Percentiles rank a stretch among this genome's conserved stretches.
These are phyloP conservation scores for Herminia tarsipennalis DNA, from an alignment of 2,888 invertebrate genomes.

Conservation along the genomic window DNA sequence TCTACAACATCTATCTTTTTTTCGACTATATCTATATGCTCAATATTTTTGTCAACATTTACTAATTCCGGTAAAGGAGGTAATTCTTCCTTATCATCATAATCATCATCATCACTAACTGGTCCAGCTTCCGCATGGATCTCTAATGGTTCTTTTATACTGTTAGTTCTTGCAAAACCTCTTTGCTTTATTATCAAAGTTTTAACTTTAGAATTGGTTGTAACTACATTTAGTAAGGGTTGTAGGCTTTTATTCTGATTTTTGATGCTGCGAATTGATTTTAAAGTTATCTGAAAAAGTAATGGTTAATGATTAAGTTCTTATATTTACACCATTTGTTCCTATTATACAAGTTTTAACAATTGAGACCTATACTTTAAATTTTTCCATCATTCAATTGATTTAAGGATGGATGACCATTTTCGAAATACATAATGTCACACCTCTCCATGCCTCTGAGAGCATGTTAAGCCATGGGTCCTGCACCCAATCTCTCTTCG, in stretches of 20 bases:
- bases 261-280: conserved; percentile 54
- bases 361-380: no score
- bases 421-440: no score
- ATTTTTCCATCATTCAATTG: no score
- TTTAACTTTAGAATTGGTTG: conserved; percentile 42
- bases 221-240: conserved; percentile 49
- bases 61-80: conserved; percentile 8
- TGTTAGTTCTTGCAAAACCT: conserved; percentile 15
- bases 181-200: conserved; percentile 43
- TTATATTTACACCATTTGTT: no score
- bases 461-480: no score
- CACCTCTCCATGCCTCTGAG: no score
- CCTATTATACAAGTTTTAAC: no score
- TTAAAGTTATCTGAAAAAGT: conserved; percentile 48
- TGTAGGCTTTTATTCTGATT: conserved; percentile 46
- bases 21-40: neutral
- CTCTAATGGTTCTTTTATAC: conserved; percentile 17
- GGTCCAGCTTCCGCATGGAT: conserved; percentile 22
- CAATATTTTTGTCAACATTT: conserved; percentile 10
- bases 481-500: no score
- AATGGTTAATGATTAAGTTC: no score
- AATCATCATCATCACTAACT: conserved; percentile 28
- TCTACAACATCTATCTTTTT: conserved; percentile 8
- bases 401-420: no score
- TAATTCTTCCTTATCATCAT: neutral